These are phyloP conservation scores for Drosophila ezoana DNA, from an alignment of 2,888 invertebrate genomes.

Conservation along the genomic window DNA sequence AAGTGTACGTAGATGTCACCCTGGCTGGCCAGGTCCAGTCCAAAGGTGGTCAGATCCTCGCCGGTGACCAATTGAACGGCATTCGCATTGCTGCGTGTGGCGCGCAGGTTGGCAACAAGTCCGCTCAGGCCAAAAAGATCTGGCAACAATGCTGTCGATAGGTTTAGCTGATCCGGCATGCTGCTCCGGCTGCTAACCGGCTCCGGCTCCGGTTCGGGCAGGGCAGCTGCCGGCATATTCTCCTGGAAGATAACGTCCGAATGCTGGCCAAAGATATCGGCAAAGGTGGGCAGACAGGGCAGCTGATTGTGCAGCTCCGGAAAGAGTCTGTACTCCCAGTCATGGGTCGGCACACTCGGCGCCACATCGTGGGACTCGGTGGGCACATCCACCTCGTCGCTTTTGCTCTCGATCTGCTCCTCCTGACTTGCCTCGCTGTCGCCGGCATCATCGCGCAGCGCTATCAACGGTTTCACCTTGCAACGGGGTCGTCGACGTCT, in stretches of 20 bases:
- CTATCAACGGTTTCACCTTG: slow-evolving; percentile 49
- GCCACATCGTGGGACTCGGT: not conserved
- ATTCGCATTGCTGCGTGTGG: slow-evolving; percentile 14
- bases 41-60: slow-evolving; percentile 63
- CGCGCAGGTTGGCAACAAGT: slow-evolving; percentile 35
- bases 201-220: not conserved
- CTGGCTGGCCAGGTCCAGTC: slow-evolving; percentile 59
- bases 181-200: not conserved
- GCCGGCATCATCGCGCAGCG: slow-evolving; percentile 27
- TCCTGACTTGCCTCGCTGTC: slow-evolving; percentile 41
- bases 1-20: slow-evolving; percentile 72
- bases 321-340: slow-evolving; percentile 58
- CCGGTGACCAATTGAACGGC: slow-evolving; percentile 45
- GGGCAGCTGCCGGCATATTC: not conserved
- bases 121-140: slow-evolving; percentile 53
- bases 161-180: not conserved
- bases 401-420: slow-evolving; percentile 21
- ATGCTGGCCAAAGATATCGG: slow-evolving; percentile 63
- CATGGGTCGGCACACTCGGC: not conserved
- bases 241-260: slow-evolving; percentile 34
- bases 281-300: slow-evolving; percentile 54
- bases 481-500: slow-evolving; percentile 65
- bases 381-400: slow-evolving; percentile 26
- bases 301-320: slow-evolving; percentile 58
- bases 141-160: not conserved